A percentile compares a stretch with the other conserved stretches of the same genome.
These are phyloP conservation scores for Pantherophis alleghaniensis DNA, from an alignment of 2,797 vertebrate species.

Conservation along the genomic window DNA sequence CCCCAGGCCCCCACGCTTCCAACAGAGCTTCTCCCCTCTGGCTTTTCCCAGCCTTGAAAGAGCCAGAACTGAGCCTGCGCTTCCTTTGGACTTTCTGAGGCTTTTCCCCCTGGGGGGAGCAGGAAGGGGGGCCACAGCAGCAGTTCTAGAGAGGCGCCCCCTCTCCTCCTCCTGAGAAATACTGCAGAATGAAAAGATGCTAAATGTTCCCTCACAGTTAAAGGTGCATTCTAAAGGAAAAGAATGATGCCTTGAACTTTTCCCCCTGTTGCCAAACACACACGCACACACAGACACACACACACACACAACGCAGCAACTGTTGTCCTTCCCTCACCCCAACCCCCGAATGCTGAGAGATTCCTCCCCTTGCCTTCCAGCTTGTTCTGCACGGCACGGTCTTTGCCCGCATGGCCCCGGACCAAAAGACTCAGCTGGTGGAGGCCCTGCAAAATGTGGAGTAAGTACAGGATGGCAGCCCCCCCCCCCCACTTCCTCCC, in stretches of 20 bases:
- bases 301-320: background rate
- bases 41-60: background rate
- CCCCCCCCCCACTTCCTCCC: background rate
- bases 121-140: background rate
- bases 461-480: slow-evolving; percentile 77
- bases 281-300: too few relatives aligned
- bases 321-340: background rate
- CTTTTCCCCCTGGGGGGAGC: background rate
- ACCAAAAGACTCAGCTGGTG: slow-evolving; percentile 96
- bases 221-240: background rate
- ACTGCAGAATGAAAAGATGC: background rate
- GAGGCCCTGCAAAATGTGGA: slow-evolving; percentile 94
- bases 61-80: background rate
- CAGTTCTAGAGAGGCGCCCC: background rate
- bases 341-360: slow-evolving; percentile 22
- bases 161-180: background rate
- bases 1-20: background rate
- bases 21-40: too few relatives aligned
- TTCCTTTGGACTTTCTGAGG: background rate
- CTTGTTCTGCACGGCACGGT: slow-evolving; percentile 92
- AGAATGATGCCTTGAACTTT: background rate
- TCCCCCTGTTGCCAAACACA: background rate
- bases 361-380: slow-evolving; percentile 66
- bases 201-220: background rate
- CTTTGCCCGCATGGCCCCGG: slow-evolving; percentile 96